Conservation (phyloP, 2,113 vertebrate genomes). For the Oryzias melastigma region DNA sequence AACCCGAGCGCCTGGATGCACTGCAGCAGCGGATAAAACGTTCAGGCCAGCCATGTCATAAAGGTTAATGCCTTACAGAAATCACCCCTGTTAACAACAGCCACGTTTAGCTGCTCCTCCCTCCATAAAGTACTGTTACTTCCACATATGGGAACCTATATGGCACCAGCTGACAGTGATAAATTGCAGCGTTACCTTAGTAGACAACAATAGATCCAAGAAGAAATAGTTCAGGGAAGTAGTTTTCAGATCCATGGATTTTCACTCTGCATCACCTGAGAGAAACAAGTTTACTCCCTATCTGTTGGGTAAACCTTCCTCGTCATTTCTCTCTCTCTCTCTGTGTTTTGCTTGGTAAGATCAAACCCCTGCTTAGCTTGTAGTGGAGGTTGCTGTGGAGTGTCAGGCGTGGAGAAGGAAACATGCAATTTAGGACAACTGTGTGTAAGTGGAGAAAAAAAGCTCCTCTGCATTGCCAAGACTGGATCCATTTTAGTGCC, state of each 20-base stretch:
- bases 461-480: too few species aligned
- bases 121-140: slow-evolving; percentile 20
- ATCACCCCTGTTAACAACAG: not conserved
- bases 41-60: not conserved
- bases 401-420: slow-evolving; percentile 1
- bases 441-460: slow-evolving; percentile 1
- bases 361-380: slow-evolving; percentile 16
- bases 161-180: slow-evolving; percentile 53
- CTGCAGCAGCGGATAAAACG: not conserved
- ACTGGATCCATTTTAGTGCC: too few species aligned
- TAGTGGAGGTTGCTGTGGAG: not conserved
- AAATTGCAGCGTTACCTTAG: slow-evolving; percentile 36
- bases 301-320: slow-evolving; percentile 3
- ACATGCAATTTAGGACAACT: slow-evolving; percentile 6
- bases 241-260: slow-evolving; percentile 33
- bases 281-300: slow-evolving; percentile 14
- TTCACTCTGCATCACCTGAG: slow-evolving; percentile 15
- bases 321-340: slow-evolving; percentile 5
- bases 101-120: slow-evolving; percentile 1
- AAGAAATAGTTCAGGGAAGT: slow-evolving; percentile 51
- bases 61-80: not conserved
- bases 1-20: not conserved
- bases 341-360: not conserved
- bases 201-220: slow-evolving; percentile 29
- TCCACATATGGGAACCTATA: slow-evolving; percentile 7